Evolutionary conservation across 2,113 vertebrate species (phyloP), one percentile per base, ranked within the genome.

Genomic region (Ginglymostoma cirratum): DNA sequence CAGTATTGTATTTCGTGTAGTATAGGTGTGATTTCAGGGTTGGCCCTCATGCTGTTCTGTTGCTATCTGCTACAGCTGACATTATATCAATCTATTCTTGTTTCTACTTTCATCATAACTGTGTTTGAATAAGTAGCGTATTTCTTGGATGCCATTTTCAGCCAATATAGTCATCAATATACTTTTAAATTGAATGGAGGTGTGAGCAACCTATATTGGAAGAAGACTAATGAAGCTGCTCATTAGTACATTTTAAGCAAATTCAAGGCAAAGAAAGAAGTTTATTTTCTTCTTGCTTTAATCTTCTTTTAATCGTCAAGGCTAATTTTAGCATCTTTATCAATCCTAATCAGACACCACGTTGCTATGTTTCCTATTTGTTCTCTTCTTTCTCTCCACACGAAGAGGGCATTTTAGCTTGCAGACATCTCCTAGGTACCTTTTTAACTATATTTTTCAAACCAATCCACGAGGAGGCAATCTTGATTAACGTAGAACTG

Each of bases 111-210:
- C 48, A 90, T 23, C 27, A 30, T 55, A 90, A 90, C 55, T 90
- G 30, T 34, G 55, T n/a, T 90, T 90, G 87, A 90, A 90, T 90
- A 90, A 83, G 87, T 65, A 10, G 80, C 38, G 23, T 83, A 83
- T 38, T 90, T 17, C 45, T 52, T 90, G 52, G 55, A 61, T 90
- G 55, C 55, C 27, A 24, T 52, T 90, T 90, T 90, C 87, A 61
- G 52, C 27, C 30, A 61, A 48, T 55, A 15, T 30, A 42, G 61
- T 61, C 55, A 65, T 14, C 14, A 61, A 27, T 90, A 1, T 30
- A 61, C 23, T 90, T 34, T 23, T 52, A 61, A 48, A 15, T 89
- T 61, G 14, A 34, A 30, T 90, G 34, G 5, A 61, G 0, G 3
- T 55, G 45, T 30, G 24, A 89, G 86, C 42, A 89, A 61, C 48